Evolutionary conservation across 1,140 invertebrate species (phyloP).

Genomic region (Glomeris maerens): DNA sequence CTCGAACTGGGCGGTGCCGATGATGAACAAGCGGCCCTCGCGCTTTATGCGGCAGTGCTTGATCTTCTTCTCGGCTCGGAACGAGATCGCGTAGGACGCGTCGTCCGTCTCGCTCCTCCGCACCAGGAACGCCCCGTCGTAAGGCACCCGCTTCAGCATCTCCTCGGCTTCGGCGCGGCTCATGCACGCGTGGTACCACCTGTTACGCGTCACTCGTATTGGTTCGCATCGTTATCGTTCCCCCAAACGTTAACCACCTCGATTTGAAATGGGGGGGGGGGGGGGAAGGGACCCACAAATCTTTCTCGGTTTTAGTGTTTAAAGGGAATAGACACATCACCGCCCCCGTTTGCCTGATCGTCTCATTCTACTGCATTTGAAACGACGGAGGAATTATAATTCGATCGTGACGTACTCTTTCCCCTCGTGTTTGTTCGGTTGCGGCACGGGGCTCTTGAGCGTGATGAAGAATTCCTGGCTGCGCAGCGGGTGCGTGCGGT

Average conservation of each 20-base stretch:
- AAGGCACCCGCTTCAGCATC: constrained; percentile 59
- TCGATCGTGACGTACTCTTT: constrained; percentile 44
- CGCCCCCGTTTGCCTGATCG: too few relatives aligned
- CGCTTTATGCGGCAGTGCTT: constrained; percentile 88
- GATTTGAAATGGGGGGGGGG: too few relatives aligned
- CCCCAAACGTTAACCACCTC: too few relatives aligned
- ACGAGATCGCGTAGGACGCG: constrained; percentile 83
- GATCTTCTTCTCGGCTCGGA: constrained; percentile 81
- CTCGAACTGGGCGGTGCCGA: constrained; percentile 83
- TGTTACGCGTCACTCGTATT: too few relatives aligned
- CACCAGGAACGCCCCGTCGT: constrained; percentile 84
- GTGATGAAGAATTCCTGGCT: constrained; percentile 79
- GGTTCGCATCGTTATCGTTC: too few relatives aligned
- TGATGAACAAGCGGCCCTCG: constrained; percentile 76
- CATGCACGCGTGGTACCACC: constrained; percentile 76
- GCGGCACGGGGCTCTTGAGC: constrained; percentile 79
- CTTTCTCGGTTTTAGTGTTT: too few relatives aligned
- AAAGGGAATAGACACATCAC: too few relatives aligned
- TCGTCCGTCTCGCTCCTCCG: constrained; percentile 69
- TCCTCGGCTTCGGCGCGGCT: constrained; percentile 70
- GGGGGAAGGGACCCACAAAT: too few relatives aligned
- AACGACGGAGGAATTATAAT: too few relatives aligned
- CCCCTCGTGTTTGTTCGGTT: constrained; percentile 82
- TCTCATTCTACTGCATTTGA: too few relatives aligned
- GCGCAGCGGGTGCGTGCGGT: constrained; percentile 65